Conservation (phyloP, 2,888 invertebrate genomes). For the Archips xylosteana region DNA sequence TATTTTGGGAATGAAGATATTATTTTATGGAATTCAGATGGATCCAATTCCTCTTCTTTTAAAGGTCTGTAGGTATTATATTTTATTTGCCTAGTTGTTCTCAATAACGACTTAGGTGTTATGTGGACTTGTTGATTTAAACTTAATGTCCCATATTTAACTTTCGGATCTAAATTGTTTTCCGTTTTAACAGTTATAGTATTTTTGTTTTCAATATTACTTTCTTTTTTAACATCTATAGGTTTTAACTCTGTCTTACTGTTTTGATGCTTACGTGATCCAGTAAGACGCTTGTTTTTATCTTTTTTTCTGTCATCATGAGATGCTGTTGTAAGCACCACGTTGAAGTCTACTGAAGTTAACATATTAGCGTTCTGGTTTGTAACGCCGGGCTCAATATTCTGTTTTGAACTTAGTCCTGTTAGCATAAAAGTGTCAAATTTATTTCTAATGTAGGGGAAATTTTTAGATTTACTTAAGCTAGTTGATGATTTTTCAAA, state of each 20-base stretch:
- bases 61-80: constrained; percentile 67
- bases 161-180: not conserved
- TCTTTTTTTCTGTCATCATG: not conserved
- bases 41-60: constrained; percentile 55
- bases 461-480: not conserved
- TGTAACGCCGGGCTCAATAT: not conserved
- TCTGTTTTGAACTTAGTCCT: not conserved
- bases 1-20: constrained; percentile 16
- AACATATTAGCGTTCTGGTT: not conserved
- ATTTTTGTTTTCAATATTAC: not conserved
- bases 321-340: not conserved
- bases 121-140: not conserved
- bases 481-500: not conserved
- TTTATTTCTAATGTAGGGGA: not conserved
- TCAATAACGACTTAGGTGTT: not conserved
- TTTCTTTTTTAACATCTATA: not conserved
- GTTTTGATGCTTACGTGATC: not conserved
- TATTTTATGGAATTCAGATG: constrained; percentile 22
- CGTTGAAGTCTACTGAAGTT: not conserved
- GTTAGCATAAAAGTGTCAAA: not conserved
- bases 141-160: not conserved
- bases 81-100: constrained; percentile 41
- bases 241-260: not conserved
- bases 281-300: not conserved
- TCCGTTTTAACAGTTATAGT: not conserved